Evolutionary conservation across 2,888 invertebrate species (phyloP), one percentile per base, ranked within the genome.

Genomic region (Drosophila nigritarsus): DNA sequence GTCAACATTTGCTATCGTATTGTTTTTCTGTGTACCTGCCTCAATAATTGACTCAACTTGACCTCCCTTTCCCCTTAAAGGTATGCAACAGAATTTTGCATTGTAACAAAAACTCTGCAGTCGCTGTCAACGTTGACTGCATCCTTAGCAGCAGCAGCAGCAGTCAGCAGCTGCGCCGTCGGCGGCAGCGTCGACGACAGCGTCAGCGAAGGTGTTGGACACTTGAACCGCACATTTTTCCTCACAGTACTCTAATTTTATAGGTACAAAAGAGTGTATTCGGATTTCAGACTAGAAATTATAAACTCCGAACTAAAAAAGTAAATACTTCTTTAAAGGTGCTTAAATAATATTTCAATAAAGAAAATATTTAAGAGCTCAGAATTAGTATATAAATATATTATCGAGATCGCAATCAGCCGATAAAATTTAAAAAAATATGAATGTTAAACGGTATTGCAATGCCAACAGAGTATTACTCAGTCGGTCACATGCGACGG

Each of bases 171-270:
- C 70, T 56, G 64, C 63, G 78, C 58, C 54, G 64, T 64, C 68
- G 62, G 54, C 76, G 66, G 67, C 69, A 60, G 59, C 54, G 73
- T 38, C 49, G 49, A 36, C 64, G 34, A 27, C 34, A 73, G 62
- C 69, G 64, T 70, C 56, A 51, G 70, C 58, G 69, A 72, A 89
- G 89, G 86, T 89, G 86, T 89, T 87, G 82, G 87, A 69, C 85
- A 85, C 87, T 87, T 89, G 85, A 89, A 89, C 86, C 86, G 82
- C 86, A 87, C 84, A 87, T 87, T 87, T 87, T 89, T 89, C 85
- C 87, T 87, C 83, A 87, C 85, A 75, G 81, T 82, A 51, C 62
- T 75, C 68, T 15, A 15, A 15, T 24, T 45, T 45, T 24, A 15
- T 15, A 24, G 15, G 7, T 4, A 24, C 2, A 24, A 45, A 0